These are phyloP conservation scores for Zootoca vivipara DNA, from an alignment of 2,113 vertebrate species.

Conservation along the genomic window DNA sequence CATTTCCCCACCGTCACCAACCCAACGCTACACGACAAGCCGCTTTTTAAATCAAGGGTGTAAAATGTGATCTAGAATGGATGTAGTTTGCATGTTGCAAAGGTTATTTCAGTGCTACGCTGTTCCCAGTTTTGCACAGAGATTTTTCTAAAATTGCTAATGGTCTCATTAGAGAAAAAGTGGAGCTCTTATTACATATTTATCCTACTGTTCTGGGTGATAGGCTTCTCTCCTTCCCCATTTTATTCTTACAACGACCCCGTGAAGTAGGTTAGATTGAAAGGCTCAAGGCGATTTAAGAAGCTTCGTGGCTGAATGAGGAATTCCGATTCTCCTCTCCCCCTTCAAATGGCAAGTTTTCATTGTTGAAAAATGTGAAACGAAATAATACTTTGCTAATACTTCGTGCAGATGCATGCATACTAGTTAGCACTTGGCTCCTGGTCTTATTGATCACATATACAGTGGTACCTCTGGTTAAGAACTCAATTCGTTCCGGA, in stretches of 20 bases:
- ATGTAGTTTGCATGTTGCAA: not conserved
- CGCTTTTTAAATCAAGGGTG: not conserved
- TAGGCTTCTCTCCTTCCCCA: not conserved
- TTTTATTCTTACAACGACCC: not conserved
- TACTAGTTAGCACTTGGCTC: not conserved
- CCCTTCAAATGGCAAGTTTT: not conserved
- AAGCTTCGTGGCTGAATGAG: not conserved
- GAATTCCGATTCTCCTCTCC: too few species aligned
- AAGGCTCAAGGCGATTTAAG: not conserved
- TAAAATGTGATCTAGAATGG: not conserved
- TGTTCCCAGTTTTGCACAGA: not conserved
- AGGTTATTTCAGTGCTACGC: not conserved
- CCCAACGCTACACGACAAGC: not conserved
- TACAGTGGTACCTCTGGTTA: too few species aligned
- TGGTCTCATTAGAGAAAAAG: not conserved
- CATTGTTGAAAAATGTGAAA: not conserved
- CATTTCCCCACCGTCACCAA: not conserved
- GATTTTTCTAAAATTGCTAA: not conserved
- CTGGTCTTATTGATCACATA: not conserved
- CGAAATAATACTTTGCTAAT: not conserved
- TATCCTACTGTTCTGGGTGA: not conserved
- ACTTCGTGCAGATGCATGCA: too few species aligned
- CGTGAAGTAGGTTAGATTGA: not conserved
- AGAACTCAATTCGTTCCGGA: too few species aligned
- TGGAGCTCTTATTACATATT: not conserved